phyloP scores from a whole-genome alignment of 2,113 vertebrate species.

The Phoxinus phoxinus region DNA sequence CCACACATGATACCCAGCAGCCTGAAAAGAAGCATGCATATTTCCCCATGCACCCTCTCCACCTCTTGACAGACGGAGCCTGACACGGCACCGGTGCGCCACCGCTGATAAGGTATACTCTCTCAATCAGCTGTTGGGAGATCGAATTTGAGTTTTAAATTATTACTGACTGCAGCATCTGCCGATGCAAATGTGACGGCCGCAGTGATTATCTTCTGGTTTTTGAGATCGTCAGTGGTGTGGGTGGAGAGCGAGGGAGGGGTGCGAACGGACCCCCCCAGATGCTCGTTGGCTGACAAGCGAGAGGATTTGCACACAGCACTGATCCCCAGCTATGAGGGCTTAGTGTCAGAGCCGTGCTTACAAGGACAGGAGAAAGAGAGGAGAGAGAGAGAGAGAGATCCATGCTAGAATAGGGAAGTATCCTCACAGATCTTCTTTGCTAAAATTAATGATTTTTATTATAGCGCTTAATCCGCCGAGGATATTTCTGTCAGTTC shows the following conservation, averaged over 20 bases:
- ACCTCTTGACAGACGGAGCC: not conserved
- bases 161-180: conserved; percentile 52
- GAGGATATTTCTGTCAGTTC: conserved; percentile 12
- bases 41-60: not conserved
- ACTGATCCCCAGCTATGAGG: conserved; percentile 26
- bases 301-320: conserved; percentile 40
- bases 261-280: not conserved
- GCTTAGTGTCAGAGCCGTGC: conserved; percentile 46
- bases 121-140: conserved; percentile 29
- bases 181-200: conserved; percentile 51
- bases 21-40: conserved; percentile 22
- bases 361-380: conserved; percentile 35
- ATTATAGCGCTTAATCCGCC: conserved; percentile 29
- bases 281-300: conserved; percentile 21
- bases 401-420: not conserved
- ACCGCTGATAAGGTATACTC: conserved; percentile 27
- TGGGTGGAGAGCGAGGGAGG: conserved; percentile 8
- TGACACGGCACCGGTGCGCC: not conserved
- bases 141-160: conserved; percentile 54
- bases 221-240: conserved; percentile 15
- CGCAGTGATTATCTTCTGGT: conserved; percentile 40
- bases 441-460: conserved; percentile 41
- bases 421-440: conserved; percentile 35
- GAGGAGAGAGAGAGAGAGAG: conserved; percentile 10
- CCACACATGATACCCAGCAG: conserved; percentile 4